Conservation (phyloP, 2,888 invertebrate species). For the Xanthorhoe designata region DNA sequence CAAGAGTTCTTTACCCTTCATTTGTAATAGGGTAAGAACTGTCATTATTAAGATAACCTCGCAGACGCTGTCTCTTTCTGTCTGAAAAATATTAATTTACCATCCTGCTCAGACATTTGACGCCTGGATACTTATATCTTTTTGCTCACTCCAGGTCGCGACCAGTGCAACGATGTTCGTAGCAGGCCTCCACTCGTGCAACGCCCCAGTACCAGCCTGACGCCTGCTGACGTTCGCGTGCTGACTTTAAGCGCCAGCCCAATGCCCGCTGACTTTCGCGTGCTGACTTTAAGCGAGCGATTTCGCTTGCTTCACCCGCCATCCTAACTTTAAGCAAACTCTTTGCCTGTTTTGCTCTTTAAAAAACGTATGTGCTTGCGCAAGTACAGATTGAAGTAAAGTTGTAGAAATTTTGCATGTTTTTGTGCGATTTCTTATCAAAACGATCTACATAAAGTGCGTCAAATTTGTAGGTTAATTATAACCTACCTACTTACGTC, state of each 20-base stretch:
- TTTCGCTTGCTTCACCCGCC: constrained; percentile 11
- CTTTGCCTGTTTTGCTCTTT: not conserved
- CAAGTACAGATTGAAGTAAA: not conserved
- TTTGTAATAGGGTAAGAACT: too few relatives aligned
- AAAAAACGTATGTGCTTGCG: not conserved
- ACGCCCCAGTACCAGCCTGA: constrained; percentile 62
- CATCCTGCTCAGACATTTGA: too few relatives aligned
- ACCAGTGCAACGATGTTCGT: constrained; percentile 76
- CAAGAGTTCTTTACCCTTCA: too few relatives aligned
- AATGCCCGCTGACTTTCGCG: too few relatives aligned
- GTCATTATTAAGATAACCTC: too few relatives aligned
- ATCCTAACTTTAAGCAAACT: constrained; percentile 19
- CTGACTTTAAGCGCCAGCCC: constrained; percentile 15
- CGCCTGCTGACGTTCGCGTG: constrained; percentile 44
- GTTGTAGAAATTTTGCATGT: not conserved
- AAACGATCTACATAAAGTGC: too few relatives aligned
- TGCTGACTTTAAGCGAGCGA: constrained; percentile 12
- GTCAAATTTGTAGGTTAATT: too few relatives aligned
- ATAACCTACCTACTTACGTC: too few relatives aligned
- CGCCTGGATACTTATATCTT: too few relatives aligned
- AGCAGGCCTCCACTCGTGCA: constrained; percentile 62
- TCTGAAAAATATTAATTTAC: too few relatives aligned
- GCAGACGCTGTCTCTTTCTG: too few relatives aligned
- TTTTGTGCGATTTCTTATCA: too few relatives aligned
- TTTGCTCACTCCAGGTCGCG: constrained; percentile 66